Evolutionary conservation across 2,888 invertebrate genomes (phyloP).

Genomic region (Heliconius cydno): DNA sequence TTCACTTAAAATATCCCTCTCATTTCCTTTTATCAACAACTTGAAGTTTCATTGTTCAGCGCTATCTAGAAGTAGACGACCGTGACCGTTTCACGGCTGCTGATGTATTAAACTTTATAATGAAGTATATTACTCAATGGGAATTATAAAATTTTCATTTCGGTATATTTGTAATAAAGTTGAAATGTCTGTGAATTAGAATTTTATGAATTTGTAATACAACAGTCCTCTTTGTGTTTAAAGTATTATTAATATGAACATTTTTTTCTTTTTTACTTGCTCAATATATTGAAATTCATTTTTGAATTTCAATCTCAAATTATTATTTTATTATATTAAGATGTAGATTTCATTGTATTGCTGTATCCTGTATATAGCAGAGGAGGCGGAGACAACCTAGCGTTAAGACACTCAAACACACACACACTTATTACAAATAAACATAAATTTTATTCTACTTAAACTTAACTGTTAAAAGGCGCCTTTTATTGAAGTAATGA

Average conservation of each 20-base stretch:
- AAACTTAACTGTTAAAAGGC: not conserved
- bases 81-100: slow-evolving; percentile 42
- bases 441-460: too few species aligned
- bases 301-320: not conserved
- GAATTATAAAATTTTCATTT: not conserved
- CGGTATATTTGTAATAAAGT: not conserved
- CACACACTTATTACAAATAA: too few species aligned
- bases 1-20: slow-evolving; percentile 21
- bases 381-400: not conserved
- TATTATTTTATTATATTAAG: too few species aligned
- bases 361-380: not conserved
- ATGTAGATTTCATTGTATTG: too few species aligned
- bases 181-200: not conserved
- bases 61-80: slow-evolving; percentile 38
- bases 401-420: not conserved
- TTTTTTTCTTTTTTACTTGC: not conserved
- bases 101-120: slow-evolving; percentile 31
- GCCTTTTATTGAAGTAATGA: slow-evolving; percentile 4
- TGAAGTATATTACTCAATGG: slow-evolving; percentile 14
- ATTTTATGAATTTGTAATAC: not conserved
- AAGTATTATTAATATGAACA: not conserved
- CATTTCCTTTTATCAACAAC: slow-evolving; percentile 37
- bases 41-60: slow-evolving; percentile 43
- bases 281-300: not conserved
- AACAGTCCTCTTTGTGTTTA: not conserved